These are phyloP conservation scores for Trachymyrmex septentrionalis DNA, from an alignment of 1,140 invertebrate species.

Conservation along the genomic window DNA sequence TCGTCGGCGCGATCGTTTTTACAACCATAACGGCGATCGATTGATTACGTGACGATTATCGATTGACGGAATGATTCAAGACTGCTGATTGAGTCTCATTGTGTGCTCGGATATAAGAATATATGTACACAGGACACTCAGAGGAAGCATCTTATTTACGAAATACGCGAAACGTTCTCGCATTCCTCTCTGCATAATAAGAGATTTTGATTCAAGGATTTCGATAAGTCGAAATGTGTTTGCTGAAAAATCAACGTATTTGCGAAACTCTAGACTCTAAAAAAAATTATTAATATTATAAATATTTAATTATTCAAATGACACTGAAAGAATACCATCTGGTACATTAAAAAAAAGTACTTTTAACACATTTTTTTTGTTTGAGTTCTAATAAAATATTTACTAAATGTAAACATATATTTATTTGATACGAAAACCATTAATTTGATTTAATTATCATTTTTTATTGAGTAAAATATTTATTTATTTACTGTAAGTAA, in stretches of 20 bases:
- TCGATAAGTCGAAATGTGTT: neutral
- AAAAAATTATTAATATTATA: neutral
- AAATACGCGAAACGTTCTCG: neutral
- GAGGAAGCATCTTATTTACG: neutral
- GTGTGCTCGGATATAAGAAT: neutral
- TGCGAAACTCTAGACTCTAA: neutral
- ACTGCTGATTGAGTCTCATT: conserved; percentile 18
- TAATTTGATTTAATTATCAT: no score
- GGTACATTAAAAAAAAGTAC: no score
- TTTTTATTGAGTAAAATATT: no score
- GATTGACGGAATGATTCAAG: neutral
- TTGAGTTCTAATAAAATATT: no score
- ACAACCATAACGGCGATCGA: conserved; percentile 45
- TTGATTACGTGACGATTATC: conserved; percentile 6
- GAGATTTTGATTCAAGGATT: neutral
- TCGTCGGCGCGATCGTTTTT: conserved; percentile 19
- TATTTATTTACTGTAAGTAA: no score
- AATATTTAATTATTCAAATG: neutral
- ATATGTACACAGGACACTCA: neutral
- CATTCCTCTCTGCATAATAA: neutral
- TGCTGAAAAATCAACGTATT: neutral
- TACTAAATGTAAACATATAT: no score
- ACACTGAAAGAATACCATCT: no score
- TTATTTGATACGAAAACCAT: no score
- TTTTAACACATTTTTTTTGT: no score